These are phyloP conservation scores for Deilephila elpenor DNA, from an alignment of 2,888 invertebrate genomes.

Conservation along the genomic window DNA sequence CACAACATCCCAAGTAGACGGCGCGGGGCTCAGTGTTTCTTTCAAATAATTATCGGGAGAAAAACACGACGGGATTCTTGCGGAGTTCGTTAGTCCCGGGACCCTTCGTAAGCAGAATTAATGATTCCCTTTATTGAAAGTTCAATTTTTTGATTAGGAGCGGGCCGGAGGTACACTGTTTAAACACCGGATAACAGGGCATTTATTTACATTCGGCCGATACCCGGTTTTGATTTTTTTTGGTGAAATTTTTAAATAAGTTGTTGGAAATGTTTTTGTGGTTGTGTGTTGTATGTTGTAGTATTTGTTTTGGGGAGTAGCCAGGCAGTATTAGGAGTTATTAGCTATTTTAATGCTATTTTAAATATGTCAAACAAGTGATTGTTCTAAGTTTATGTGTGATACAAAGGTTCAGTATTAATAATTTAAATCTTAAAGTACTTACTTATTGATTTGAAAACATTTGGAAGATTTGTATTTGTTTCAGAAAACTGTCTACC, in stretches of 20 bases:
- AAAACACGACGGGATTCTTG: slow-evolving; percentile 80
- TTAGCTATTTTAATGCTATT: too few species aligned
- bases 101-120: slow-evolving; percentile 85
- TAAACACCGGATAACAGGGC: slow-evolving; percentile 81
- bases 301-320: too few species aligned
- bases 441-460: too few species aligned
- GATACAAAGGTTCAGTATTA: too few species aligned
- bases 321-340: too few species aligned
- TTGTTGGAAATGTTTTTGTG: neutral
- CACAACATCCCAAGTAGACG: slow-evolving; percentile 65
- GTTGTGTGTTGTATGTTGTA: neutral
- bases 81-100: slow-evolving; percentile 73
- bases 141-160: slow-evolving; percentile 89
- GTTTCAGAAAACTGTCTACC: too few species aligned
- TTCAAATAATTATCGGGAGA: slow-evolving; percentile 73
- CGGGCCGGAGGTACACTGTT: slow-evolving; percentile 65
- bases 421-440: too few species aligned
- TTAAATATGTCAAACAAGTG: too few species aligned
- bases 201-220: slow-evolving; percentile 81
- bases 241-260: neutral
- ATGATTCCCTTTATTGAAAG: slow-evolving; percentile 89
- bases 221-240: slow-evolving; percentile 58
- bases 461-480: too few species aligned
- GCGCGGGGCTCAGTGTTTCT: slow-evolving; percentile 66
- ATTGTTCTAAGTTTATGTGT: too few species aligned